A percentile compares a stretch with the other conserved stretches of the same genome.
These are phyloP conservation scores for Drosophila buzzatii DNA, from an alignment of 2,888 invertebrate species.

Conservation along the genomic window DNA sequence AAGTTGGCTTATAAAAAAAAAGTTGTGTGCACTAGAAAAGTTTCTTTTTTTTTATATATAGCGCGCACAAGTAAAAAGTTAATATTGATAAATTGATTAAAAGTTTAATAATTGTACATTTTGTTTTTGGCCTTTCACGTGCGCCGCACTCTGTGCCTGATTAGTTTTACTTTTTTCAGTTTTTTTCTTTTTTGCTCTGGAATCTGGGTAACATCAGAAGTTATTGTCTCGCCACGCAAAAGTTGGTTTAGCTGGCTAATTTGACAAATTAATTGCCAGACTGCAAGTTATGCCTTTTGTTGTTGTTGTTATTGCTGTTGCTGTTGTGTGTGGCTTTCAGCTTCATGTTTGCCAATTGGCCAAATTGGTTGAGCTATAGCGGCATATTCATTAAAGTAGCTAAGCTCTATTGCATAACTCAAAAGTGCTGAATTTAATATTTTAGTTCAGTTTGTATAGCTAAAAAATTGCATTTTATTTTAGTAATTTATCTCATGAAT, in stretches of 20 bases:
- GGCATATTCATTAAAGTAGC: neutral
- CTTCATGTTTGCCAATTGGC: conserved; percentile 19
- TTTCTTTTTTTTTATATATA: conserved; percentile 39
- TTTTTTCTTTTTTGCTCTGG: neutral
- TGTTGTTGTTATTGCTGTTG: conserved; percentile 21
- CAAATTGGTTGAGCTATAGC: neutral
- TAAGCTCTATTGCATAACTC: too few relatives aligned
- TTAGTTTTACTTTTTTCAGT: conserved; percentile 37
- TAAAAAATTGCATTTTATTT: too few relatives aligned
- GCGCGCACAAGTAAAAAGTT: conserved; percentile 68
- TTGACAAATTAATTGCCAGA: conserved; percentile 65
- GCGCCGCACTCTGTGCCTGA: conserved; percentile 41
- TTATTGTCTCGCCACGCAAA: conserved; percentile 52
- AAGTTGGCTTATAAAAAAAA: conserved; percentile 15
- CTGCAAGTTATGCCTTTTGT: conserved; percentile 46
- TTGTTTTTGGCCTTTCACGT: conserved; percentile 54
- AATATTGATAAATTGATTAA: conserved; percentile 82
- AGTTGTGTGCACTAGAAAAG: conserved; percentile 51
- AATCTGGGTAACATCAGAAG: conserved; percentile 24
- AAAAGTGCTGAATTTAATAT: neutral
- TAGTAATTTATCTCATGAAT: too few relatives aligned
- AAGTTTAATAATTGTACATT: conserved; percentile 76
- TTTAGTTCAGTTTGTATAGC: neutral
- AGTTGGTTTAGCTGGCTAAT: conserved; percentile 50
- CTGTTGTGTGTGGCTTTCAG: conserved; percentile 24